Evolutionary conservation across 2,113 vertebrate genomes (phyloP), one percentile per base, ranked within the genome.

Genomic region (Penelope pileata): DNA sequence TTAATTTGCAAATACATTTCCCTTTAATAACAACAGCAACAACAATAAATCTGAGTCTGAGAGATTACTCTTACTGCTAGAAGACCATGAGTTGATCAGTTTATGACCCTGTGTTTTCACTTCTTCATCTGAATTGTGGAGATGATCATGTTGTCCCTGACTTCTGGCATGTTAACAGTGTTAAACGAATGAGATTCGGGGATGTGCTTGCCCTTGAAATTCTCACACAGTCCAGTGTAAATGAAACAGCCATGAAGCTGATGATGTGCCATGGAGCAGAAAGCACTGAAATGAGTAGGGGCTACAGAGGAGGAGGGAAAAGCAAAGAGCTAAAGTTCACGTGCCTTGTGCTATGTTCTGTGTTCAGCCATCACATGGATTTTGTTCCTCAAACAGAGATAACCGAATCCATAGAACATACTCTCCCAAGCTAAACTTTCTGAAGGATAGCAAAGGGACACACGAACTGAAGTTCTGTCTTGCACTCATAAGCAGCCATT

Each of bases 71-170:
- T 89, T 88, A 84, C 72, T 92, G 19, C 60, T 54, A 0, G 18
- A 51, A 82, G 34, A 63, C 21, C 32, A 36, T n/a, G 27, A 32
- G 11, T 83, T 96, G 88, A 86, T 92, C 81, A 63, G 12, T 74
- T 83, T 6, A 2, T 5, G 17, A 86, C 60, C 54, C 69, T 86
- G 26, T 84, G 56, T 64, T 82, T 75, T 83, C 56, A 40, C 32
- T 72, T 66, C 29, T 45, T 78, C 32, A 29, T n/a, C 32, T 63
- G 69, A 86, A 40, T 43, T 22, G 56, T 24, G 48, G 42, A 67
- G 64, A 59, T 22, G 34, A 42, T 75, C 86, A 5, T 1, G 1
- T 53, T 76, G 58, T 23, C 47, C 70, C 75, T 10, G 51, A 15
- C 58, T 84, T 82, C 68, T n/a, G 2, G 1, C n/a, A 26, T 7